Conservation (phyloP, 2,888 invertebrate species). For the Drosophila paramelanica region DNA sequence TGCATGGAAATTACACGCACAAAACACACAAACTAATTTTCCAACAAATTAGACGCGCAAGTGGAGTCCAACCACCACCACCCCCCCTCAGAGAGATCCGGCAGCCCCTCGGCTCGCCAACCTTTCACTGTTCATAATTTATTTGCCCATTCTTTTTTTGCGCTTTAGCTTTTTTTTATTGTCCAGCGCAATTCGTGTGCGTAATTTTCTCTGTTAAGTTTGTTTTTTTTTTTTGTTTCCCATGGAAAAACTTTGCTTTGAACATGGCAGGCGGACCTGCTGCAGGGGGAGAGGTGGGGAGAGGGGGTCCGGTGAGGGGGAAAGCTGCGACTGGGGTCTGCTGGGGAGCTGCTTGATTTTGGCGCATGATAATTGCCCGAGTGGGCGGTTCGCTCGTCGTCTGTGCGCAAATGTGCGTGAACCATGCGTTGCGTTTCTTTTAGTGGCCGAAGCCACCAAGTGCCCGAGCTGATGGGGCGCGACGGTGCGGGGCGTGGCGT, state of each 20-base stretch:
- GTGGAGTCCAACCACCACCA: constrained; percentile 38
- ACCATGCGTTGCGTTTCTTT: constrained; percentile 54
- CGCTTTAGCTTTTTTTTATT: constrained; percentile 56
- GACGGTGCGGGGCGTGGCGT: not conserved
- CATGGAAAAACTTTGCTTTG: constrained; percentile 66
- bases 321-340: not conserved
- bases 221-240: constrained; percentile 27
- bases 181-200: constrained; percentile 77
- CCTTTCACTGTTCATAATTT: constrained; percentile 62
- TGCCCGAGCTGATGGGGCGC: not conserved
- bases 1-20: constrained; percentile 76
- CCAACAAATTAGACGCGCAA: constrained; percentile 77
- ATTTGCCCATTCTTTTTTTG: constrained; percentile 53
- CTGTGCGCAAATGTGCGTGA: constrained; percentile 63
- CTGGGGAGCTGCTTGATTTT: constrained; percentile 45
- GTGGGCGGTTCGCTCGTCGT: constrained; percentile 32
- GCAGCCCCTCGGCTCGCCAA: not conserved
- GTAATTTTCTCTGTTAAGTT: constrained; percentile 72
- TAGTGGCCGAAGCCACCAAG: constrained; percentile 22
- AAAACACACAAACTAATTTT: constrained; percentile 77
- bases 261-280: constrained; percentile 32
- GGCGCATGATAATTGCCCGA: constrained; percentile 66
- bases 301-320: not conserved
- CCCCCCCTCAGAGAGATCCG: constrained; percentile 3
- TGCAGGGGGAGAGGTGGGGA: not conserved